These are phyloP conservation scores for Trichosurus vulpecula DNA, from an alignment of 2,797 vertebrate genomes.

Conservation along the genomic window DNA sequence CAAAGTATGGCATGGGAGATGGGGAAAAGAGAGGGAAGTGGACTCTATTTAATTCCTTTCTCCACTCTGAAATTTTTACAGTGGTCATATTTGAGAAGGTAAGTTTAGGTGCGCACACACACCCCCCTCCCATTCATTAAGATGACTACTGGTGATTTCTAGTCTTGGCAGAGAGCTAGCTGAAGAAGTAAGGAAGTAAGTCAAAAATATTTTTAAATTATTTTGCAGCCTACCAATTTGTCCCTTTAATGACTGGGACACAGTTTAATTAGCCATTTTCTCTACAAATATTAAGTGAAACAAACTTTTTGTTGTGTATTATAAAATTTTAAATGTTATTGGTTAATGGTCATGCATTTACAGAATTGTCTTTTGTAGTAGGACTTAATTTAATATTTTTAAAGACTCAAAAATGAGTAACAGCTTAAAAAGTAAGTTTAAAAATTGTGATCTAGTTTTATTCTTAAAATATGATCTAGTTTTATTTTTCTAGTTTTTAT, in stretches of 20 bases:
- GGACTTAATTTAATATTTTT: not conserved
- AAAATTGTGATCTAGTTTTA: not conserved
- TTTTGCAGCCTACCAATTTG: not conserved
- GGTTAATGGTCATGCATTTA: not conserved
- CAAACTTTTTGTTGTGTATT: not conserved
- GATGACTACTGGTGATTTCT: not conserved
- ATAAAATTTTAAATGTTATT: not conserved
- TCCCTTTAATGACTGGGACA: conserved; percentile 1
- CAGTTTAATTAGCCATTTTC: not conserved
- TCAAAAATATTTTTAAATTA: not conserved
- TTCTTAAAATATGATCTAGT: conserved; percentile 41
- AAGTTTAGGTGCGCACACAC: conserved; percentile 21
- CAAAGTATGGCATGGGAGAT: not conserved
- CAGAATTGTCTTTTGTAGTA: not conserved
- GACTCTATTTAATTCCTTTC: not conserved
- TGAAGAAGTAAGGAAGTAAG: not conserved
- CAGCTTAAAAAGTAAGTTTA: conserved; percentile 9
- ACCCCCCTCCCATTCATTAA: conserved; percentile 1
- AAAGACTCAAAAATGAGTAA: not conserved
- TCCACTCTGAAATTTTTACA: not conserved
- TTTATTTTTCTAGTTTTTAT: conserved; percentile 25
- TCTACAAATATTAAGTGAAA: conserved; percentile 26
- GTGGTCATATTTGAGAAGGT: conserved; percentile 16
- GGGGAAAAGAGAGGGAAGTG: not conserved
- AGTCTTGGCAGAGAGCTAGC: not conserved